A percentile compares a stretch with the other conserved stretches of the same genome.
These are phyloP conservation scores for Burhinus oedicnemus DNA, from an alignment of 2,113 vertebrate species.

Conservation along the genomic window DNA sequence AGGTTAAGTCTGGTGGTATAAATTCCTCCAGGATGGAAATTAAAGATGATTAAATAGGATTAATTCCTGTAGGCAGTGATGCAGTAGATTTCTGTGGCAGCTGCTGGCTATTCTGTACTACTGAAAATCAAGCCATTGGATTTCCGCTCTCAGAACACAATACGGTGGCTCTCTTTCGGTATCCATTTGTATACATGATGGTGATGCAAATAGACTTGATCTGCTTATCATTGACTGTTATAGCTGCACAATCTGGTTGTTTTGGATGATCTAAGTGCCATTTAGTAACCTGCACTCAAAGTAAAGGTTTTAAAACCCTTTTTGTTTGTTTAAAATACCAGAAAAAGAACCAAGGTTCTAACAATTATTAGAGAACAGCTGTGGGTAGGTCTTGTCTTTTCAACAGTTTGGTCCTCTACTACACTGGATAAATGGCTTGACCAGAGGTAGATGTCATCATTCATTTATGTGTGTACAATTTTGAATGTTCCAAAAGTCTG, in stretches of 20 bases:
- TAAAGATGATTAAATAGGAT: neutral
- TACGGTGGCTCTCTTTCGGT: fast-evolving
- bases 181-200: neutral
- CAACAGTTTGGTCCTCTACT: neutral
- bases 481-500: neutral
- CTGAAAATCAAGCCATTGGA: neutral
- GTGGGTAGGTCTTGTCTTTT: neutral
- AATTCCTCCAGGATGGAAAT: neutral
- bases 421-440: neutral
- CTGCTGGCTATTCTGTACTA: neutral
- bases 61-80: neutral
- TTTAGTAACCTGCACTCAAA: neutral
- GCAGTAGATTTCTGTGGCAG: neutral
- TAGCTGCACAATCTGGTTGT: neutral
- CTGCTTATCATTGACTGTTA: neutral
- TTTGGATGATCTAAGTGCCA: neutral
- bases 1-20: neutral
- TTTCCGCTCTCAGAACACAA: neutral
- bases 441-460: neutral
- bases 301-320: neutral
- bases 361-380: neutral
- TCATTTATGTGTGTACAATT: neutral
- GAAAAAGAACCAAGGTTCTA: neutral
- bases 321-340: neutral
- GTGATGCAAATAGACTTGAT: neutral